These are phyloP conservation scores for Palaemon carinicauda DNA, from an alignment of 1,140 invertebrate species.

Conservation along the genomic window DNA sequence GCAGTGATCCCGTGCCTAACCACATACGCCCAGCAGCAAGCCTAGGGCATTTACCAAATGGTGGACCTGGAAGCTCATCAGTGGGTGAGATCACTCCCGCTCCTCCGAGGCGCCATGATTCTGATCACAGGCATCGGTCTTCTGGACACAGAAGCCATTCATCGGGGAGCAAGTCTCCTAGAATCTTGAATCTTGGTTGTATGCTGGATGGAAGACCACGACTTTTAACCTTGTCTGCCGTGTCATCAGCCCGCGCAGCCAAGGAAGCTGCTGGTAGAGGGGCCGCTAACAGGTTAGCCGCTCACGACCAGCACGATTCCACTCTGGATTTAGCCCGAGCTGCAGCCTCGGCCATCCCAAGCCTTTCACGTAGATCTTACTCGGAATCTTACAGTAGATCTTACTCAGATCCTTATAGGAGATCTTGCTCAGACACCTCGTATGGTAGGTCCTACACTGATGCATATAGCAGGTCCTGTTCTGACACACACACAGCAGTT, in stretches of 20 bases:
- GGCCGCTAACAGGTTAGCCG: constrained; percentile 33
- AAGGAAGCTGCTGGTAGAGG: constrained; percentile 14
- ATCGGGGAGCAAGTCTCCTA: background rate
- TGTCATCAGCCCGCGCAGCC: background rate
- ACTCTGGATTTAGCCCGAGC: constrained; percentile 39
- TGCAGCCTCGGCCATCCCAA: background rate
- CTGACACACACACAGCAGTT: too few relatives aligned
- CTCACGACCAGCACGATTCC: constrained; percentile 20
- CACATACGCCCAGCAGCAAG: background rate
- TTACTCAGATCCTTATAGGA: too few relatives aligned
- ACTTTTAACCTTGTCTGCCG: background rate
- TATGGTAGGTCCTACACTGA: too few relatives aligned
- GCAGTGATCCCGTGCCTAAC: background rate
- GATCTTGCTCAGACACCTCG: too few relatives aligned
- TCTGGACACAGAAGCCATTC: background rate
- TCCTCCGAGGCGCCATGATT: constrained; percentile 8
- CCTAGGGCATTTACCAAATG: constrained; percentile 22
- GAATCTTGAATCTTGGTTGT: background rate
- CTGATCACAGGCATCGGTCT: background rate
- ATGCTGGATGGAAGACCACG: constrained; percentile 7
- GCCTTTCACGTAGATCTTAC: too few relatives aligned
- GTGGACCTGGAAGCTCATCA: constrained; percentile 12
- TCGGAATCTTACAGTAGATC: too few relatives aligned
- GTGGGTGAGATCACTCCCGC: constrained; percentile 7
- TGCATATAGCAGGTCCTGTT: too few relatives aligned